Conservation (phyloP, 2,113 vertebrate species). For the Myiopsitta monachus region DNA sequence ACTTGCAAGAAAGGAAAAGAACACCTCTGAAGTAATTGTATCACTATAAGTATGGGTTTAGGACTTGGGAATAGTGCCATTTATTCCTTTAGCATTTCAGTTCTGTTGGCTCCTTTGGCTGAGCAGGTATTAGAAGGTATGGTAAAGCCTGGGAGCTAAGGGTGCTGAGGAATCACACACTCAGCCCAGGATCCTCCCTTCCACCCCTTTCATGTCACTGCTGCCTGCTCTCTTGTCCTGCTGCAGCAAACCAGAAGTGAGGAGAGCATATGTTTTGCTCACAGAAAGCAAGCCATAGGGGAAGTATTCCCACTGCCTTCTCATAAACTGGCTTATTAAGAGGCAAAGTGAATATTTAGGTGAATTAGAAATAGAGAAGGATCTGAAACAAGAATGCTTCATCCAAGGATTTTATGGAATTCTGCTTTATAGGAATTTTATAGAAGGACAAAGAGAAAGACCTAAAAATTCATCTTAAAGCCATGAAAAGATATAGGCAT, state of each 20-base stretch:
- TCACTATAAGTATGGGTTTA: background rate
- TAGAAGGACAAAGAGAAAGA: background rate
- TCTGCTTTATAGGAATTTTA: background rate
- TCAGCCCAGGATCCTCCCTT: background rate
- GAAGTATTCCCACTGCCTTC: background rate
- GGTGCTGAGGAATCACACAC: background rate
- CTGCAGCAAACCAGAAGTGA: background rate
- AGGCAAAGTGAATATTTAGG: background rate
- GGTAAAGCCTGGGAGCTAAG: background rate
- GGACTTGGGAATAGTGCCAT: background rate
- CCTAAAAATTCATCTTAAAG: background rate
- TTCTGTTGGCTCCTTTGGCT: background rate
- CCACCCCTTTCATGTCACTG: background rate
- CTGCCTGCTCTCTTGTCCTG: background rate
- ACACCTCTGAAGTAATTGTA: background rate
- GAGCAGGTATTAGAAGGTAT: background rate
- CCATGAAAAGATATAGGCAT: background rate
- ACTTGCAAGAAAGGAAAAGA: background rate
- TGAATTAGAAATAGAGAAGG: background rate
- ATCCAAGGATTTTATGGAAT: background rate
- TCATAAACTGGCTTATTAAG: background rate
- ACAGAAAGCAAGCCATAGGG: background rate
- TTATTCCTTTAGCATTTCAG: background rate
- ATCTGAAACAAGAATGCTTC: background rate
- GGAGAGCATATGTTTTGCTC: background rate